Evolutionary conservation across 2,888 invertebrate species (phyloP).

Genomic region (Standfussiana lucernea): DNA sequence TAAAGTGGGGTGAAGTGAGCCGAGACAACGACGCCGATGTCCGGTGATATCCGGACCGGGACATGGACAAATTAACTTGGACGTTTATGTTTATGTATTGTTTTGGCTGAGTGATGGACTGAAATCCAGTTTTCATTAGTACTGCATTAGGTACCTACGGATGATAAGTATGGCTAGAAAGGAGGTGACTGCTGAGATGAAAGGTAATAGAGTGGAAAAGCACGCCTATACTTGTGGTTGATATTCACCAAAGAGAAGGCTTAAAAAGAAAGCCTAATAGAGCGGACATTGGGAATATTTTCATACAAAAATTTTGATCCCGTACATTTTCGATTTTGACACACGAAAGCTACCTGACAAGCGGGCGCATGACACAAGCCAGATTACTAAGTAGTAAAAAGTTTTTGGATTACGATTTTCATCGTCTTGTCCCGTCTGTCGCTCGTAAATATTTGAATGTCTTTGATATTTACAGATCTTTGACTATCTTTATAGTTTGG

Average conservation of each 20-base stretch:
- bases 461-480: neutral
- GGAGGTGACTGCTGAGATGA: neutral
- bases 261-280: too few species aligned
- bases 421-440: too few species aligned
- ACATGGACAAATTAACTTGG: constrained; percentile 50
- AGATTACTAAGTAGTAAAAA: too few species aligned
- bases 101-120: neutral
- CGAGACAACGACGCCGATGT: constrained; percentile 65
- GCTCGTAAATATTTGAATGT: too few species aligned
- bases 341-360: too few species aligned
- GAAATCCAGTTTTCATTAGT: neutral
- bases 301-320: too few species aligned
- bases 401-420: too few species aligned
- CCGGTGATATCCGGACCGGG: constrained; percentile 18
- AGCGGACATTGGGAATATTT: too few species aligned
- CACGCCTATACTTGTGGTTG: too few species aligned
- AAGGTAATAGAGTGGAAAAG: neutral
- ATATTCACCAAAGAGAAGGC: too few species aligned
- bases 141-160: neutral
- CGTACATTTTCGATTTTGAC: too few species aligned
- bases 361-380: too few species aligned
- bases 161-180: neutral
- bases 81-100: constrained; percentile 19
- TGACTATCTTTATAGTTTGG: neutral
- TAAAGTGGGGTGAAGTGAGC: constrained; percentile 83